Base-by-base conservation (phyloP, 1,140 invertebrate genomes). In the Drosophila tropicalis region DNA sequence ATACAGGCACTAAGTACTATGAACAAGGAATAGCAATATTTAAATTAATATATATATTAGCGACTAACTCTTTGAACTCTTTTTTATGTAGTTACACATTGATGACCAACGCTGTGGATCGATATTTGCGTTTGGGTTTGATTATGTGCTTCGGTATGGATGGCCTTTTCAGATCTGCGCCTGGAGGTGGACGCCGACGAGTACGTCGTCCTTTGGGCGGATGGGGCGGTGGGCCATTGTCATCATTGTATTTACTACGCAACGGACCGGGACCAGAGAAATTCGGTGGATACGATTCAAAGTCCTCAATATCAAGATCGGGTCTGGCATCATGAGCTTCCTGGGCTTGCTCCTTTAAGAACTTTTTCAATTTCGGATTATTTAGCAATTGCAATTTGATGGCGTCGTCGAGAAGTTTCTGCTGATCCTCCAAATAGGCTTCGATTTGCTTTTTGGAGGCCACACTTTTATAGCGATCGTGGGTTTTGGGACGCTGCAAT, bases 391-490 rank as follows among this genome's bases (percentile, higher is more conserved):
- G 85, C 19, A 84, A 54, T 36, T 92, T 90, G 12, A 92, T 81
- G 29, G 84, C 83, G 17, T 92, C 87, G 36, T 91, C 91, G 1
- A 91, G 73, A 6, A 91, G 68, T 57, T 90, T 90, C 19, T 89
- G 86, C 29, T 90, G 90, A 62, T 92, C 91, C 61, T 91, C 91
- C 1, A 91, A 39, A 54, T 80, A 92, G 0, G 83, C 81, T 47
- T 90, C 81, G 15, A 92, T 91, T 60, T 92, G 91, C 55, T 92
- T 91, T 39, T 91, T 87, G 22, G 91, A 91, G 5, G 91, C 91
- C 29, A 90, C 79, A 15, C n/a, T 80, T 58, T 91, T 91, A 44
- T 83, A 91, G 12, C 90, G 83, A 13, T 91, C 90, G 13, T 83
- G 71, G 17, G 13, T 69, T 25, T 81, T 73, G 13, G 40, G 36